phyloP scores from a whole-genome alignment of 2,888 invertebrate genomes.

The Linyphia triangularis region DNA sequence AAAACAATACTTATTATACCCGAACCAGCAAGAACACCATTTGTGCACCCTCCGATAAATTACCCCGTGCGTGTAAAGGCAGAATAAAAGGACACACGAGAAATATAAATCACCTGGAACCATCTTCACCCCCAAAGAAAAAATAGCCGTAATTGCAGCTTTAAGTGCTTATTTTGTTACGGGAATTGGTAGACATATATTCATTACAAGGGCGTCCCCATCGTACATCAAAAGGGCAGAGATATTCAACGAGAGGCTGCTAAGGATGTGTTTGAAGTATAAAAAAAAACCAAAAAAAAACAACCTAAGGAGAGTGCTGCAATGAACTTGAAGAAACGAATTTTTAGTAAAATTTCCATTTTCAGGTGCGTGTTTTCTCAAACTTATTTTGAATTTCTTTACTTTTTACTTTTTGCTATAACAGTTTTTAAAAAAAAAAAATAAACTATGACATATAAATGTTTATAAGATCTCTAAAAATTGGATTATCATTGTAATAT shows the following conservation, averaged over 20 bases:
- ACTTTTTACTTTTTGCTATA: too few species aligned
- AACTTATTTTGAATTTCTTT: too few species aligned
- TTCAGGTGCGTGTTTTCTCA: too few species aligned
- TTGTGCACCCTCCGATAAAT: conserved; percentile 6
- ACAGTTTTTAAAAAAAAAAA: too few species aligned
- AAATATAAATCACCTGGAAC: conserved; percentile 1
- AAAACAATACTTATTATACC: conserved; percentile 2
- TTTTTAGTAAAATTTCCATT: too few species aligned
- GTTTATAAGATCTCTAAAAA: too few species aligned
- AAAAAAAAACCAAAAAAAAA: not conserved
- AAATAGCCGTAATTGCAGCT: conserved; percentile 6
- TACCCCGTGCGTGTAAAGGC: not conserved
- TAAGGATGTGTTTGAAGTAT: not conserved
- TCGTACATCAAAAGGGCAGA: conserved; percentile 1
- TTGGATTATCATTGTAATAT: too few species aligned
- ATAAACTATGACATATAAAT: too few species aligned
- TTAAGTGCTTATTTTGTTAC: not conserved
- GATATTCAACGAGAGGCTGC: not conserved
- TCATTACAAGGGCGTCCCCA: not conserved
- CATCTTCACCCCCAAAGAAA: not conserved
- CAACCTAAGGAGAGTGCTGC: too few species aligned
- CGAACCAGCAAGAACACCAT: not conserved
- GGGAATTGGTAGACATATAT: not conserved
- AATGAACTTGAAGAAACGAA: too few species aligned
- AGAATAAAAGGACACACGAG: conserved; percentile 6